A percentile compares a stretch with the other conserved stretches of the same genome.
phyloP scores from a whole-genome alignment of 2,113 vertebrate species.

The Melanerpes aurifrons region DNA sequence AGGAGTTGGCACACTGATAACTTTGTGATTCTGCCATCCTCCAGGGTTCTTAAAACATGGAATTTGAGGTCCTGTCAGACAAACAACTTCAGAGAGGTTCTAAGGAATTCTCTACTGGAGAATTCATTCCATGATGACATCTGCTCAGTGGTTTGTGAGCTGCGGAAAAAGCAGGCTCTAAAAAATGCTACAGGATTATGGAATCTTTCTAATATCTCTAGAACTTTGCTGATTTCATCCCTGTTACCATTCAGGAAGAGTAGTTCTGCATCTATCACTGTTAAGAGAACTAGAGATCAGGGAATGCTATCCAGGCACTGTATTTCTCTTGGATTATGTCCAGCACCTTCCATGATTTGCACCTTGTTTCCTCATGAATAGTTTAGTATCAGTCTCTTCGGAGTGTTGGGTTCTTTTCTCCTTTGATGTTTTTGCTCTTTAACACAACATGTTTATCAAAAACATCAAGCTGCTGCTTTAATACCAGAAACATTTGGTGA shows the following conservation, averaged over 20 bases:
- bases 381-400: not conserved
- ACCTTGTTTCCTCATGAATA: not conserved
- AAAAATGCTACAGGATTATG: not conserved
- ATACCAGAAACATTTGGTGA: not conserved
- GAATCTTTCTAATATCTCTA: not conserved
- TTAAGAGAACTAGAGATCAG: not conserved
- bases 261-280: not conserved
- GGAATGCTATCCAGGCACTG: fast-evolving
- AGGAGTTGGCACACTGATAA: not conserved
- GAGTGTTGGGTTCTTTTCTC: not conserved
- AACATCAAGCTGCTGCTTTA: not conserved
- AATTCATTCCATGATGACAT: not conserved
- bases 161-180: not conserved
- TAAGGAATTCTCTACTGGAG: not conserved
- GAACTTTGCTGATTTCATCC: not conserved
- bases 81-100: not conserved
- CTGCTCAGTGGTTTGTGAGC: not conserved
- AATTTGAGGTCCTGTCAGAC: not conserved
- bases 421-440: not conserved
- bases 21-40: not conserved
- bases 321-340: not conserved
- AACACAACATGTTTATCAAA: not conserved
- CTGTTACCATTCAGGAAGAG: not conserved
- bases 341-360: not conserved
- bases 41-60: not conserved